Percentiles rank a stretch among this genome's conserved stretches.
phyloP scores from a whole-genome alignment of 2,888 invertebrate genomes.

The Cecidostiba fungosa region DNA sequence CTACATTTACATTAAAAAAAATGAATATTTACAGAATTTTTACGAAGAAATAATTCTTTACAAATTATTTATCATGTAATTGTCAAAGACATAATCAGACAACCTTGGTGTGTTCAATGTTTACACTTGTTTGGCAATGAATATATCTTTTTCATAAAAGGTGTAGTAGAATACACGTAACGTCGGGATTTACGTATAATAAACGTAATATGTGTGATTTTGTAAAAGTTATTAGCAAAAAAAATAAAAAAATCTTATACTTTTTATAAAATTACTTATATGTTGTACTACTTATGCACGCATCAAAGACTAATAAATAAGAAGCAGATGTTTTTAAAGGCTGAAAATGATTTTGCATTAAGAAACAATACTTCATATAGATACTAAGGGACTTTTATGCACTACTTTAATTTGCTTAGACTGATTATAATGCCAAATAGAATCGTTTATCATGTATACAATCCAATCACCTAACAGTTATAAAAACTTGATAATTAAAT shows the following conservation, averaged over 20 bases:
- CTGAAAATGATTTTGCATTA: too few species aligned
- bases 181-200: neutral
- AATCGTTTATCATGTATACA: conserved; percentile 33
- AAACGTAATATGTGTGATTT: neutral
- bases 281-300: neutral
- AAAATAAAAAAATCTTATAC: neutral
- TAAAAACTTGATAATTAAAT: too few species aligned
- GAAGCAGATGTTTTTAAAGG: conserved; percentile 61
- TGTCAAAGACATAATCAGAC: too few species aligned
- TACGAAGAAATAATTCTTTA: too few species aligned
- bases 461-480: conserved; percentile 36
- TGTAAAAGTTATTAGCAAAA: neutral
- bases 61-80: too few species aligned
- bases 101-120: too few species aligned
- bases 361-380: too few species aligned
- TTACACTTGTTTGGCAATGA: neutral
- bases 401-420: conserved; percentile 41
- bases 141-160: neutral
- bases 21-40: too few species aligned
- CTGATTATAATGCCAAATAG: conserved; percentile 51
- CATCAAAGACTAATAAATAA: conserved; percentile 58
- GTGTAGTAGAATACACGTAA: too few species aligned
- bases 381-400: too few species aligned
- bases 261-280: neutral
- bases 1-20: too few species aligned